Evolutionary conservation across 2,113 vertebrate genomes (phyloP).

Genomic region (Pyxicephalus adspersus): DNA sequence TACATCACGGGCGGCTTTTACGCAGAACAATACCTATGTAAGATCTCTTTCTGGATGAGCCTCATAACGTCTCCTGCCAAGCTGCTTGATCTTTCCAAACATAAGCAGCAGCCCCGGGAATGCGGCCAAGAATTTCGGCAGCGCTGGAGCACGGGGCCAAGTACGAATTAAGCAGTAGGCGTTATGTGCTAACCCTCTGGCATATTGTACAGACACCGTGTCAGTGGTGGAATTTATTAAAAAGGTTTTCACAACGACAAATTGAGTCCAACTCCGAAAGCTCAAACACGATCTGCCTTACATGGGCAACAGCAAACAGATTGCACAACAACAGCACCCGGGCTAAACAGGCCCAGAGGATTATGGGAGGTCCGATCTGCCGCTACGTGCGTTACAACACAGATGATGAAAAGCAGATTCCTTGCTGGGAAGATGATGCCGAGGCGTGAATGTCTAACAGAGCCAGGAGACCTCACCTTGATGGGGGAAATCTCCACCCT

Average conservation of each 20-base stretch:
- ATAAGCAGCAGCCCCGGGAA: slow-evolving; percentile 35
- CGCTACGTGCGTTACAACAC: neutral
- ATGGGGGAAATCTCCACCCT: no score
- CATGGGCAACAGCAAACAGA: slow-evolving; percentile 50
- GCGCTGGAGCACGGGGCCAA: slow-evolving; percentile 32
- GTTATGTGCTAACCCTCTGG: slow-evolving; percentile 56
- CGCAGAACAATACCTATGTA: slow-evolving; percentile 41
- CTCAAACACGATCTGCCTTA: slow-evolving; percentile 43
- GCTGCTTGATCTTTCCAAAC: slow-evolving; percentile 42
- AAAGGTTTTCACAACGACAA: slow-evolving; percentile 55
- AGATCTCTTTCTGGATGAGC: slow-evolving; percentile 3
- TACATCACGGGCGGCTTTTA: neutral
- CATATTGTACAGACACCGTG: slow-evolving; percentile 55
- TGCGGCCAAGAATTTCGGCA: slow-evolving; percentile 26
- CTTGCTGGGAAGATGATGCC: no score
- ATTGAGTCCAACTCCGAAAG: slow-evolving; percentile 44
- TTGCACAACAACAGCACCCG: slow-evolving; percentile 13
- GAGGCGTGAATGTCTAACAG: no score
- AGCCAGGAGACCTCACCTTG: no score
- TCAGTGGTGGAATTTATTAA: slow-evolving; percentile 50
- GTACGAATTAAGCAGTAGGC: slow-evolving; percentile 55
- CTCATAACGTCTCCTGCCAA: slow-evolving; percentile 43
- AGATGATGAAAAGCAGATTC: neutral
- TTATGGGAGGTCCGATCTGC: neutral
- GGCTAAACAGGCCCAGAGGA: neutral